phyloP scores from a whole-genome alignment of 2,797 vertebrate genomes.

The Uromys caudimaculatus region DNA sequence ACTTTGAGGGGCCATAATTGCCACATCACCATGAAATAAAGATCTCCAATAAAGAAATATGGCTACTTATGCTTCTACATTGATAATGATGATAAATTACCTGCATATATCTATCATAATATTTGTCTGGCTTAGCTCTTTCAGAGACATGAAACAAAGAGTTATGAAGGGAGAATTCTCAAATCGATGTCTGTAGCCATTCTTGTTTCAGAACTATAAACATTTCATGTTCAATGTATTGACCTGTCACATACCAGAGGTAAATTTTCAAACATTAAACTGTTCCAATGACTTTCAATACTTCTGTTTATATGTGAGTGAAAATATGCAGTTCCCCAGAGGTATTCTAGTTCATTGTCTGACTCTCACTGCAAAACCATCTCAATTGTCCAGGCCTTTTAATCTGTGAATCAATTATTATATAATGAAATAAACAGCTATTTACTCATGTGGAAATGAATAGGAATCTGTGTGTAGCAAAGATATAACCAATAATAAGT shows the following conservation, averaged over 20 bases:
- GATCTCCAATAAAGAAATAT: not conserved
- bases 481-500: not conserved
- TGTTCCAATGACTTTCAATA: not conserved
- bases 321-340: not conserved
- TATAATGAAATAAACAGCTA: not conserved
- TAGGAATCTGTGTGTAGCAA: not conserved
- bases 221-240: not conserved
- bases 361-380: not conserved
- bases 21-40: conserved; percentile 3
- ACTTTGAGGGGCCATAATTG: not conserved
- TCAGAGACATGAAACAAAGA: not conserved
- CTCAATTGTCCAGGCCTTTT: not conserved
- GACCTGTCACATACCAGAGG: not conserved
- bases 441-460: not conserved
- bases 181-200: not conserved
- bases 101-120: not conserved
- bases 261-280: conserved; percentile 9
- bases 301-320: not conserved
- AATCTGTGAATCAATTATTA: not conserved
- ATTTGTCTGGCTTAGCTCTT: not conserved
- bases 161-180: not conserved
- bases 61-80: not conserved
- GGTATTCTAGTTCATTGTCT: not conserved
- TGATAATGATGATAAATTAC: not conserved
- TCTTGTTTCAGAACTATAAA: not conserved